Conservation (phyloP, 2,888 invertebrate species). For the Phytoseiulus persimilis region DNA sequence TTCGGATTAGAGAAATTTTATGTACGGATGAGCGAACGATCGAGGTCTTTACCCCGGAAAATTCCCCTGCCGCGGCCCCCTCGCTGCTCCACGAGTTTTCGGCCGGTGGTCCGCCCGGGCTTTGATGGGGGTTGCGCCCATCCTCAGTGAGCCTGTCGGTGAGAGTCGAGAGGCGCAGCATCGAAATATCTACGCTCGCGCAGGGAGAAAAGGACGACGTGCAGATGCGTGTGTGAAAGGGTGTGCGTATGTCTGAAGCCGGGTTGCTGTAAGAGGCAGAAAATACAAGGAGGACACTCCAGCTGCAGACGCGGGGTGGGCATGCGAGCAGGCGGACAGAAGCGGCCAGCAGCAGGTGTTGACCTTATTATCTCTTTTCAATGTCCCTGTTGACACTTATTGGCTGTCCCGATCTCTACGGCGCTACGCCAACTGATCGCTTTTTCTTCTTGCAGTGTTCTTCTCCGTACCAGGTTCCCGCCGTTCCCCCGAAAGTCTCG, state of each 20-base stretch:
- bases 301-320: not conserved
- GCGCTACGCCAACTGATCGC: not conserved
- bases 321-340: not conserved
- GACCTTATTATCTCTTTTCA: conserved; percentile 38
- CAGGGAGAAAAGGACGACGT: too few species aligned
- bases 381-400: conserved; percentile 32
- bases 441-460: not conserved
- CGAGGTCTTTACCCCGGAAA: too few species aligned
- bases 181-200: too few species aligned
- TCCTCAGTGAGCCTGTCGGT: too few species aligned
- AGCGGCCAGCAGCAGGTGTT: conserved; percentile 32
- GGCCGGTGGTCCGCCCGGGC: too few species aligned
- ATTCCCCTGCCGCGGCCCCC: too few species aligned
- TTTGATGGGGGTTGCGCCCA: too few species aligned
- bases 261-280: not conserved
- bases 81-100: too few species aligned
- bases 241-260: not conserved
- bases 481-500: not conserved
- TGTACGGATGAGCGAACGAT: not conserved
- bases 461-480: not conserved
- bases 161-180: too few species aligned
- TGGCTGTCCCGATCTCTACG: not conserved
- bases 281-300: not conserved
- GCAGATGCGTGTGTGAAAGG: not conserved
- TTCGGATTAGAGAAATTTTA: not conserved